Conservation (phyloP, 2,888 invertebrate species). For the Trachelus iudaicus region DNA sequence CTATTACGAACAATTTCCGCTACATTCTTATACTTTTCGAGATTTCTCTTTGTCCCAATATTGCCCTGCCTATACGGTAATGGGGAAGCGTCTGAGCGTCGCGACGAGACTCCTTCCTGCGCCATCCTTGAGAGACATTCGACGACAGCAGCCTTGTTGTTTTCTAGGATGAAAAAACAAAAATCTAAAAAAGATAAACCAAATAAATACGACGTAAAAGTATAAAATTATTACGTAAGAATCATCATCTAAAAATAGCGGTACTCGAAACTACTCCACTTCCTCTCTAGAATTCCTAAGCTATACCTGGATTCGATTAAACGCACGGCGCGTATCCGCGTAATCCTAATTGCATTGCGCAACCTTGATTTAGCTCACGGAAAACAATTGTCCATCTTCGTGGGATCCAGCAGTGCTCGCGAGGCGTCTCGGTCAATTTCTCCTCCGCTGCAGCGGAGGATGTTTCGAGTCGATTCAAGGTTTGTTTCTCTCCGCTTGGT, state of each 20-base stretch:
- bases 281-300: background rate
- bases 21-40: constrained; percentile 30
- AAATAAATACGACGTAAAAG: background rate
- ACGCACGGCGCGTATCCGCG: background rate
- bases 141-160: background rate
- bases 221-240: background rate
- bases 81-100: background rate
- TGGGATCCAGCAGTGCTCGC: background rate
- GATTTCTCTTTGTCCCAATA: background rate
- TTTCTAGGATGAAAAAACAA: background rate
- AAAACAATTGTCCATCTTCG: constrained; percentile 27
- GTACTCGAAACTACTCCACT: background rate
- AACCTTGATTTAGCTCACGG: constrained; percentile 34
- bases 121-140: background rate
- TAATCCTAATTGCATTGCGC: constrained; percentile 40
- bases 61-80: background rate
- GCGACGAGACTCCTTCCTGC: background rate
- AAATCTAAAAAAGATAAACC: background rate
- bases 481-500: constrained; percentile 23
- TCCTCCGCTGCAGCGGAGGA: constrained; percentile 2
- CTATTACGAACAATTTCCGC: constrained; percentile 46
- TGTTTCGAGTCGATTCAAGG: constrained; percentile 24
- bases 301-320: background rate
- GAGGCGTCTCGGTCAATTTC: background rate
- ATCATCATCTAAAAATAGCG: background rate